Percentiles rank a stretch among this genome's conserved stretches.
These are phyloP conservation scores for Altica lythri DNA, from an alignment of 2,888 invertebrate species.

Conservation along the genomic window DNA sequence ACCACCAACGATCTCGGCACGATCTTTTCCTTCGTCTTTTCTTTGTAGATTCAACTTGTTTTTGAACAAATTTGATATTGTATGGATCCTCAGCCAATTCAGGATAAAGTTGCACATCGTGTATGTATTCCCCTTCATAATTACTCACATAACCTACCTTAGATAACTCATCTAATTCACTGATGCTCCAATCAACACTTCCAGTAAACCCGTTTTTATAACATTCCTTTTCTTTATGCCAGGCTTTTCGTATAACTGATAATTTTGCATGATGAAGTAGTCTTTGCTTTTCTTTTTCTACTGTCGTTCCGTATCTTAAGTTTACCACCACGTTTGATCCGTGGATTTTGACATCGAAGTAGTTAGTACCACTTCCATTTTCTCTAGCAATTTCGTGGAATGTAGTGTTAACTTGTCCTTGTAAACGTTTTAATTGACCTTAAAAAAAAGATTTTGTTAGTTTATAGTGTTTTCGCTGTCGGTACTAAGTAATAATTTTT, in stretches of 20 bases:
- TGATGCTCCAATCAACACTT: slow-evolving; percentile 82
- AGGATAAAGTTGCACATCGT: slow-evolving; percentile 87
- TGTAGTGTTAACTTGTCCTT: slow-evolving; percentile 88
- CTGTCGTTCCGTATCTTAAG: slow-evolving; percentile 90
- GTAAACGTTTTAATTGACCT: slow-evolving; percentile 85
- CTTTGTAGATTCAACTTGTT: slow-evolving; percentile 73
- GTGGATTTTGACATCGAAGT: slow-evolving; percentile 88
- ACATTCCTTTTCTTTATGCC: slow-evolving; percentile 90
- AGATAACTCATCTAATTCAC: slow-evolving; percentile 86
- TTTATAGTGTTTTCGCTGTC: no score
- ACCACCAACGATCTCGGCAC: slow-evolving; percentile 56
- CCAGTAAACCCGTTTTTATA: slow-evolving; percentile 78
- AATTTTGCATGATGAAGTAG: slow-evolving; percentile 88
- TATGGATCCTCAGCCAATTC: slow-evolving; percentile 95
- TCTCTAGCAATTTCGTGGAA: slow-evolving; percentile 82
- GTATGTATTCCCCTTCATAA: slow-evolving; percentile 90
- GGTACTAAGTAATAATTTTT: no score
- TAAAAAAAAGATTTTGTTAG: slow-evolving; percentile 2
- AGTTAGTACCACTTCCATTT: slow-evolving; percentile 72
- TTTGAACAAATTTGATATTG: slow-evolving; percentile 88
- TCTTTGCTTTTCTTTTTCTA: slow-evolving; percentile 86
- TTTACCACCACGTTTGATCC: slow-evolving; percentile 89
- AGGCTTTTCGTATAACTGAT: slow-evolving; percentile 86
- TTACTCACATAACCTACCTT: slow-evolving; percentile 82
- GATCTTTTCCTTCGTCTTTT: slow-evolving; percentile 72